Base-by-base conservation (phyloP, 2,797 vertebrate species). In the Poeciliopsis paucimaculata region DNA sequence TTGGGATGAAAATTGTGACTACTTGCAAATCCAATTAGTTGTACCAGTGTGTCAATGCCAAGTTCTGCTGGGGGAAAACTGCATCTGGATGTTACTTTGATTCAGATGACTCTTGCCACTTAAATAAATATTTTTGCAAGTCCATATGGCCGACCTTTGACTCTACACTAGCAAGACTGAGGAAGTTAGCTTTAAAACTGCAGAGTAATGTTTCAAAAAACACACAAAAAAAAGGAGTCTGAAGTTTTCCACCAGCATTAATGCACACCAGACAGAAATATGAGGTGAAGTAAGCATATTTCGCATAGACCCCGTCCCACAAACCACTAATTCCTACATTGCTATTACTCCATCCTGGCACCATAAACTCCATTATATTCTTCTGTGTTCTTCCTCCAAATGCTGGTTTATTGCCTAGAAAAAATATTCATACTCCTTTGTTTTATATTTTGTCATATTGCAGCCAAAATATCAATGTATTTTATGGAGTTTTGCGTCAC, bases 121-220 rank as follows among this genome's bases (percentile, higher is more conserved):
- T 68, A 41, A 68, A 20, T 68, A 72, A 72, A 72, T n/a, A 34
- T 73, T 49, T 51, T 73, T 36, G 46, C 28, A 49, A 51, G 36
- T 51, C 72, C 45, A 13, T 47, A 34, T 49, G 28, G 72, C 2
- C 10, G n/a, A 71, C 5, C 66, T 26, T 43, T 43, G 3, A n/a
- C 23, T 13, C 12, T 70, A 15, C 23, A 70, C 41, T 3, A 43
- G 39, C 39, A 43, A 39, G 23, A n/a, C 5, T 26, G 66, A 26
- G 12, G 66, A 70, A 39, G 31, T 68, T 39, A 20, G 9, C 23
- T 20, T 20, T 41, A 70, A 70, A 70, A 15, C 66, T 70, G 41
- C 12, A 70, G 39, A 70, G 66, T 43, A n/a, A n/a, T 70, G 41
- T 43, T 70, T n/a, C 23, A 43, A n/a, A n/a, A 43, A 45, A 45